phyloP scores from a whole-genome alignment of 2,113 vertebrate genomes.

The Cathartes aura region DNA sequence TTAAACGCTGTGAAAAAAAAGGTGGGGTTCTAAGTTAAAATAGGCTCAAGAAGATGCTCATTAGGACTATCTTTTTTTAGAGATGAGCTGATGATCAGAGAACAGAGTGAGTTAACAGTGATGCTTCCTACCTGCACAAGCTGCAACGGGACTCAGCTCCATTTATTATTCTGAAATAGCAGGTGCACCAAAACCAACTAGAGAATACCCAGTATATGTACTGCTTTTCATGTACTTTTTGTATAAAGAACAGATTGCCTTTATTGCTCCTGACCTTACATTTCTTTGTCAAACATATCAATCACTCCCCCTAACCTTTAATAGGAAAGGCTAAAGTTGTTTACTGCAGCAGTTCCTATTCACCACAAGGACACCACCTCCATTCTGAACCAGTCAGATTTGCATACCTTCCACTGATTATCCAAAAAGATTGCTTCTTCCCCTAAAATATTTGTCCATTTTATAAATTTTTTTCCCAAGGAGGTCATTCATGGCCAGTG shows the following conservation, averaged over 20 bases:
- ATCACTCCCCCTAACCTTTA: constrained; percentile 50
- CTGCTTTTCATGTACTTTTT: constrained; percentile 42
- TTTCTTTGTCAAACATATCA: constrained; percentile 52
- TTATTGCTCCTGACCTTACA: constrained; percentile 52
- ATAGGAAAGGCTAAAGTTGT: constrained; percentile 46
- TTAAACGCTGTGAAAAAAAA: background rate
- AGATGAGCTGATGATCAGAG: background rate
- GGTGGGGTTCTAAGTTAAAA: background rate
- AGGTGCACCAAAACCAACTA: background rate
- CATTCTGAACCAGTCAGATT: background rate
- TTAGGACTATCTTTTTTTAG: background rate
- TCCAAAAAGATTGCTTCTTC: background rate
- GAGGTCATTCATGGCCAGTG: constrained; percentile 42
- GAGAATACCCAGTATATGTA: background rate
- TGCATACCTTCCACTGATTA: constrained; percentile 5
- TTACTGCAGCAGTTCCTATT: constrained; percentile 11
- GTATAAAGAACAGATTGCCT: constrained; percentile 38
- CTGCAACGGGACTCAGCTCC: background rate
- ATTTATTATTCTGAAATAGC: constrained; percentile 24
- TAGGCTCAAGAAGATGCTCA: background rate
- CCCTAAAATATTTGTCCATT: constrained; percentile 25
- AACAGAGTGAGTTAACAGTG: background rate
- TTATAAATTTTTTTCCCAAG: background rate
- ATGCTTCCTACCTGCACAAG: background rate
- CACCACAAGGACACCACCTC: constrained; percentile 29